Conservation (phyloP, 2,113 vertebrate genomes). For the Opisthocomus hoazin region DNA sequence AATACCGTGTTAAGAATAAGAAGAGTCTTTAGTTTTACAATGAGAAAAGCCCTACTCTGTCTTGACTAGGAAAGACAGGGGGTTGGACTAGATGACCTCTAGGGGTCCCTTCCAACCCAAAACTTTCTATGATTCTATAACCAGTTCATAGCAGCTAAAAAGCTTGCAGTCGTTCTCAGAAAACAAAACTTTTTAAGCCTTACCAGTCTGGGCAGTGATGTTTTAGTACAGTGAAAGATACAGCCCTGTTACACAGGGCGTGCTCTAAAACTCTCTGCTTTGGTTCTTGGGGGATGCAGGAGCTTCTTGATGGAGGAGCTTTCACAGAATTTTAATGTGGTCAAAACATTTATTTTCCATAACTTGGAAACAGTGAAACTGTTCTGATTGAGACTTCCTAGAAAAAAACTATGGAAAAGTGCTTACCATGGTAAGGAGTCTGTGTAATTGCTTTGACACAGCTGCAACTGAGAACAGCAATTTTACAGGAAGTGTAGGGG, state of each 20-base stretch:
- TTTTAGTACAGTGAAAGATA: background rate
- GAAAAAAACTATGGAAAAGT: background rate
- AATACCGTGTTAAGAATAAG: too few species aligned
- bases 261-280: background rate
- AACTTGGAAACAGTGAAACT: background rate
- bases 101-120: too few species aligned
- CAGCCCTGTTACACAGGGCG: accelerated
- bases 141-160: background rate
- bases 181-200: background rate
- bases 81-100: too few species aligned
- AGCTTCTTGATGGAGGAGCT: background rate
- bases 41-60: background rate
- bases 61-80: background rate
- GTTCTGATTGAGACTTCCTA: background rate
- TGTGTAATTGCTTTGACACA: background rate
- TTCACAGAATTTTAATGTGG: background rate
- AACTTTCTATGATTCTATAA: too few species aligned
- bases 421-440: background rate
- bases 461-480: background rate
- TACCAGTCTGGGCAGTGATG: background rate
- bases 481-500: background rate
- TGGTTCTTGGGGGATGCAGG: background rate
- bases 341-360: background rate
- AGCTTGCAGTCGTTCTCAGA: background rate
- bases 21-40: background rate